Conservation (phyloP, 1,140 invertebrate genomes). For the Calycopis cecrops region DNA sequence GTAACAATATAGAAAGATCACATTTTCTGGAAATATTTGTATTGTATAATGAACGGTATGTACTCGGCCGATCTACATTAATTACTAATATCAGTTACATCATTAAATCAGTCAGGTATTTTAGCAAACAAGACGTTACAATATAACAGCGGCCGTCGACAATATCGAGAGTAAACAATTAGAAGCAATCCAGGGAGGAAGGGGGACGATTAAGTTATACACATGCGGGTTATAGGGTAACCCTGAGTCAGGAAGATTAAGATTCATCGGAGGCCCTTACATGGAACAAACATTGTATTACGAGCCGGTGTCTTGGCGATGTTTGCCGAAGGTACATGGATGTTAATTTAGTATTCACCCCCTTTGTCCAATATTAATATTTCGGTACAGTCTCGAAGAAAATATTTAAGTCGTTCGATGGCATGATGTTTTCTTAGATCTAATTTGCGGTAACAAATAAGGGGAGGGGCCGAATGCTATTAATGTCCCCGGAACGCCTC, state of each 20-base stretch:
- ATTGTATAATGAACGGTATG: no score
- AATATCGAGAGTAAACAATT: constrained; percentile 73
- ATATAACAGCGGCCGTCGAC: constrained; percentile 41
- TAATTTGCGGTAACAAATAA: constrained; percentile 67
- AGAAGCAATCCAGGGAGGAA: constrained; percentile 57
- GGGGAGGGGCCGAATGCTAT: constrained; percentile 48
- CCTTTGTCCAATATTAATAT: constrained; percentile 65
- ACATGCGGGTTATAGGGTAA: constrained; percentile 69
- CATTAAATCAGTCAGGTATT: no score
- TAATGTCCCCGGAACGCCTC: constrained; percentile 58
- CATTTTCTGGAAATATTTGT: no score
- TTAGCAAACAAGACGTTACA: background rate
- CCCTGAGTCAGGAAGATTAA: constrained; percentile 72
- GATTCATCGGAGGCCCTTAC: constrained; percentile 71
- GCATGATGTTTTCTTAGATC: constrained; percentile 45
- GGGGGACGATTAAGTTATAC: constrained; percentile 70
- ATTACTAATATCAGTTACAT: no score
- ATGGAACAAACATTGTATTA: constrained; percentile 71
- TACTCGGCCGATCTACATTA: no score
- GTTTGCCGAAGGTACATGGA: constrained; percentile 62
- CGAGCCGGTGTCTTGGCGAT: constrained; percentile 61
- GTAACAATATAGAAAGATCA: no score
- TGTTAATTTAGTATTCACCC: constrained; percentile 72
- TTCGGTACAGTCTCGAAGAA: constrained; percentile 35
- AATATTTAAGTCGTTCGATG: background rate